A percentile compares a stretch with the other conserved stretches of the same genome.
These are phyloP conservation scores for Cephus pygmeus DNA, from an alignment of 2,888 invertebrate genomes.

Conservation along the genomic window DNA sequence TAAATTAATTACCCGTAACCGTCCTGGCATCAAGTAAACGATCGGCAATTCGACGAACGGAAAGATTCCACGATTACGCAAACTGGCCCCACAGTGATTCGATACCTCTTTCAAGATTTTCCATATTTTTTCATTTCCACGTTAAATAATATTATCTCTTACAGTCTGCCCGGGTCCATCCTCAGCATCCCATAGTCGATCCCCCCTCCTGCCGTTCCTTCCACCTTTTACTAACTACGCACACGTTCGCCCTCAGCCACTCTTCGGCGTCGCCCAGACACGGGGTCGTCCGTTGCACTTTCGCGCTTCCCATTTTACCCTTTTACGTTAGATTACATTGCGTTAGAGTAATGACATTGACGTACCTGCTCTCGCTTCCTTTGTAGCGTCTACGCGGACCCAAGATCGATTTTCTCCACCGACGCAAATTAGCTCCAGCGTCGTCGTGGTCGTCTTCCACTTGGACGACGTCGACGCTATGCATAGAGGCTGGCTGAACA, in stretches of 20 bases:
- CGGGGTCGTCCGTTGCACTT: neutral
- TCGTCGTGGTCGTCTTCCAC: neutral
- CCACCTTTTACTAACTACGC: neutral
- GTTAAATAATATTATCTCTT: neutral
- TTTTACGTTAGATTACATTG: neutral
- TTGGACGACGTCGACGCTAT: neutral
- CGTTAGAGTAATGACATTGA: neutral
- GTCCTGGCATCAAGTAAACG: neutral
- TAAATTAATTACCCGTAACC: neutral
- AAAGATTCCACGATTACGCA: slow-evolving; percentile 15
- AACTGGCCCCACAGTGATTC: slow-evolving; percentile 21
- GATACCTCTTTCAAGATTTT: neutral
- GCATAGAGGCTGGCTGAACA: neutral
- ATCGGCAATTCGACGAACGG: neutral
- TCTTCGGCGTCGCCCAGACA: neutral
- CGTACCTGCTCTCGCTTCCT: neutral
- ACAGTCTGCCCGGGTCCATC: neutral
- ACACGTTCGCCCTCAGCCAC: neutral
- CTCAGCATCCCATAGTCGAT: neutral
- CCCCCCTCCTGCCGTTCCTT: neutral
- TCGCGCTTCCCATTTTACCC: neutral
- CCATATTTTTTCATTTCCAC: neutral
- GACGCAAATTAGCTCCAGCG: neutral
- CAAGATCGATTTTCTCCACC: neutral
- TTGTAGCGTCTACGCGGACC: neutral